Percentiles rank a stretch among this genome's conserved stretches.
Conservation (phyloP, 2,797 vertebrate species). For the Tokudaia muenninki region DNA sequence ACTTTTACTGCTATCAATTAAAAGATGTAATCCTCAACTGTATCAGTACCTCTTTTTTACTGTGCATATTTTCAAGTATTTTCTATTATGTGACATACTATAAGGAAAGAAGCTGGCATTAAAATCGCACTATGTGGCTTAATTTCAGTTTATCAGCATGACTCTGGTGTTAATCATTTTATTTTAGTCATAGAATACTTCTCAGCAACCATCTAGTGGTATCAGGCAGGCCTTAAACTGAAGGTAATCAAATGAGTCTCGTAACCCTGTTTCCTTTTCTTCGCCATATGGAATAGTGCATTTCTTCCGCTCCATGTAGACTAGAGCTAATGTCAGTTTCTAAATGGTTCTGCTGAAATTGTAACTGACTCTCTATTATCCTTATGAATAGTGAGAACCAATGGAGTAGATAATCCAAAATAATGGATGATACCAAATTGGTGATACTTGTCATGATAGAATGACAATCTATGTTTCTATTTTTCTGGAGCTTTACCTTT, state of each 20-base stretch:
- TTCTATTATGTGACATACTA: constrained; percentile 58
- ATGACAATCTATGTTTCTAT: background rate
- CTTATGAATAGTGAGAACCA: constrained; percentile 26
- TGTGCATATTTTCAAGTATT: constrained; percentile 31
- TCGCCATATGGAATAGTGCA: constrained; percentile 30
- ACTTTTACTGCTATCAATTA: constrained; percentile 67
- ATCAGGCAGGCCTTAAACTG: constrained; percentile 42
- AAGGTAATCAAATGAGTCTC: constrained; percentile 47
- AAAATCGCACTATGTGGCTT: constrained; percentile 68
- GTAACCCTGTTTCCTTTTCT: background rate
- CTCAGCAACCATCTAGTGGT: constrained; percentile 53
- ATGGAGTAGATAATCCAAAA: constrained; percentile 61
- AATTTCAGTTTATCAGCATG: constrained; percentile 56
- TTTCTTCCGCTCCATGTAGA: constrained; percentile 60
- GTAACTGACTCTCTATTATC: constrained; percentile 35
- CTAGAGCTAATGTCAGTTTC: background rate
- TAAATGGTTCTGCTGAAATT: constrained; percentile 51
- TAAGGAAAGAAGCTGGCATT: constrained; percentile 57
- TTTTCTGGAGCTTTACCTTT: background rate
- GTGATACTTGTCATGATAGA: constrained; percentile 24
- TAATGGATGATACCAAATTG: constrained; percentile 38
- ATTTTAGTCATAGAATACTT: constrained; percentile 69
- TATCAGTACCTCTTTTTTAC: constrained; percentile 30
- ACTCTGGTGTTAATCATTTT: constrained; percentile 73
- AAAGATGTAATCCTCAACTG: constrained; percentile 43